Evolutionary conservation across 2,888 invertebrate species (phyloP), one percentile per base, ranked within the genome.

Genomic region (Crepidodera aurea): DNA sequence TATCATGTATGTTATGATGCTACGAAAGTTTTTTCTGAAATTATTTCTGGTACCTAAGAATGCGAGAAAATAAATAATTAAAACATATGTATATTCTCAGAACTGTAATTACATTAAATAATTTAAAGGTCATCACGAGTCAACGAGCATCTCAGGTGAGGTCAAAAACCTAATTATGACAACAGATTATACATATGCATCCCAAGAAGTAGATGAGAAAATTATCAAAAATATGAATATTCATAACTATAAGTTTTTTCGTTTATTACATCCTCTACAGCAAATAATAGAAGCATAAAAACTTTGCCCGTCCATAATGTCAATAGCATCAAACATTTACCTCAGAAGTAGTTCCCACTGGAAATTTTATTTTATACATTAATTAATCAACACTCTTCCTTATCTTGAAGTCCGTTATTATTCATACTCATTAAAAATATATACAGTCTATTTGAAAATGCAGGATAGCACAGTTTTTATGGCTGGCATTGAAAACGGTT

Each of bases 101-200:
- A 75, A 75, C 67, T 70, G 70, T 74, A 75, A 75, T 75, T 75
- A 73, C 68, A 71, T 73, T 71, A 75, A 75, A 75, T 76, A 76
- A 76, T 75, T 76, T 75, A 75, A 74, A 75, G 76, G 76, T 76
- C 74, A 74, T 67, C 67, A 66, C 69, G 68, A 74, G 73, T 73
- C 74, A 73, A 71, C 73, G 71, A 70, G 68, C 67, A 73, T 71
- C 72, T 70, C 70, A 73, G 69, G 71, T 71, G 69, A 69, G 75
- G 74, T 77, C 74, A 77, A 77, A 72, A 73, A 76, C 74, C 75
- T 73, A 74, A 75, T 75, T 76, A 74, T 44, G 60, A 54, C 54
- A 54, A 54, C 46, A 48, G 40, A 60, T 53, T 60, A 48, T 27
- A 48, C 48, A 27, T 27, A 40, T 57, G 48, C 39, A 56, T 56